Evolutionary conservation across 2,888 invertebrate genomes (phyloP), one percentile per base, ranked within the genome.

Genomic region (Latheticus oryzae): DNA sequence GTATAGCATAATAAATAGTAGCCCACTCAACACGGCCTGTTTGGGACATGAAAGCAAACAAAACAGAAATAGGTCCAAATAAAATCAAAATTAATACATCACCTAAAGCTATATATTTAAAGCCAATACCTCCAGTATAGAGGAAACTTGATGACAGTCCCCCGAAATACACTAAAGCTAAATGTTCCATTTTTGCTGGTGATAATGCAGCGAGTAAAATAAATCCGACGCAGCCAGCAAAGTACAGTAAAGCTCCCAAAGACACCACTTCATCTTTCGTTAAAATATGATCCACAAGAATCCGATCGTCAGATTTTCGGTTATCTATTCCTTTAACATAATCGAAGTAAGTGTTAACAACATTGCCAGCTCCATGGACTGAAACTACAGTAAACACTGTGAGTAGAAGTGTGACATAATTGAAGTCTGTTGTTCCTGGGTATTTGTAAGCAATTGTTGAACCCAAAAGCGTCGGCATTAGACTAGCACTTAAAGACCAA

Each of bases 271-370:
- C 86, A 75, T 90, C 89, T 68, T 90, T 89, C 0, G 88, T 85
- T 47, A 97, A 82, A 69, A 95, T 88, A 68, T 93, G 91, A 80
- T 97, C 97, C n/a, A 97, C 96, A 50, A 97, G 82, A 66, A 94
- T 96, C 73, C 96, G 85, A 75, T 97, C 97, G 74, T 97, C 96
- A 66, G 95, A 93, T 80, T 92, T 94, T 61, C 91, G 85, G 75
- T 91, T 92, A 78, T 97, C 97, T 52, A 97, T 95, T 35, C 97
- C 97, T 81, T 93, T 93, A 19, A 93, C 87, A 75, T 91, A 97
- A 79, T 97, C 97, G 76, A 91, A 97, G 77, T 96, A 97, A 0
- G 97, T 97, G 78, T 97, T 97, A 13, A 97, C 96, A 26, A 97
- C 89, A 79, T 97, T 97, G 45, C 96, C 97, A 58, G 97, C 97